phyloP scores from a whole-genome alignment of 1,140 invertebrate genomes.

The Psilanteris sp. region DNA sequence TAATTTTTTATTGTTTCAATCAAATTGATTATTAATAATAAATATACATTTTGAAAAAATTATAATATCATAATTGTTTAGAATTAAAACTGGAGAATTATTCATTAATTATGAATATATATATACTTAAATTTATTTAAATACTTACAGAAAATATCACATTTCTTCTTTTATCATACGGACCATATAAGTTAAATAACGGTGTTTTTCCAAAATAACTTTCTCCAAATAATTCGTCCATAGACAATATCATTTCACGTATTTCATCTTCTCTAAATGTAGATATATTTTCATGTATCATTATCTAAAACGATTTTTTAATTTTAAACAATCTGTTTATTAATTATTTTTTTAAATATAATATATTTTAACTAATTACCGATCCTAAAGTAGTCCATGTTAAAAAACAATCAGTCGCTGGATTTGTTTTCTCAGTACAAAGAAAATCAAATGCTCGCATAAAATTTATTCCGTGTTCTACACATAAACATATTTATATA shows the following conservation, averaged over 20 bases:
- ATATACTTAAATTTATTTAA: too few species aligned
- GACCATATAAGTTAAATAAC: constrained; percentile 84
- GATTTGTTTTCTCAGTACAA: constrained; percentile 77
- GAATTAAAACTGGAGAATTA: too few species aligned
- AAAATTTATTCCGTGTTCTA: constrained; percentile 48
- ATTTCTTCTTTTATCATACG: constrained; percentile 82
- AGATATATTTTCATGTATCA: constrained; percentile 81
- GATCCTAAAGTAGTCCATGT: constrained; percentile 84
- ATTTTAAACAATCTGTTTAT: constrained; percentile 6
- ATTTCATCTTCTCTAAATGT: constrained; percentile 82
- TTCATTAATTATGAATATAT: too few species aligned
- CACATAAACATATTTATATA: constrained; percentile 12
- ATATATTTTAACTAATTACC: constrained; percentile 40
- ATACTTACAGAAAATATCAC: constrained; percentile 84
- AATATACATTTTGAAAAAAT: too few species aligned
- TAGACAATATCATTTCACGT: constrained; percentile 83
- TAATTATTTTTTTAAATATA: neutral
- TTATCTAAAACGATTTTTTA: constrained; percentile 76
- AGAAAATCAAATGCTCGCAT: constrained; percentile 72
- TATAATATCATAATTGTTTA: too few species aligned
- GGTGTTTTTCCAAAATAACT: constrained; percentile 81
- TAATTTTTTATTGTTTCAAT: too few species aligned
- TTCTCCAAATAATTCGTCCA: constrained; percentile 85
- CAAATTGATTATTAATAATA: too few species aligned
- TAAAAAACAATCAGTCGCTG: constrained; percentile 82